phyloP scores from a whole-genome alignment of 2,113 vertebrate genomes.

The Laterallus jamaicensis region DNA sequence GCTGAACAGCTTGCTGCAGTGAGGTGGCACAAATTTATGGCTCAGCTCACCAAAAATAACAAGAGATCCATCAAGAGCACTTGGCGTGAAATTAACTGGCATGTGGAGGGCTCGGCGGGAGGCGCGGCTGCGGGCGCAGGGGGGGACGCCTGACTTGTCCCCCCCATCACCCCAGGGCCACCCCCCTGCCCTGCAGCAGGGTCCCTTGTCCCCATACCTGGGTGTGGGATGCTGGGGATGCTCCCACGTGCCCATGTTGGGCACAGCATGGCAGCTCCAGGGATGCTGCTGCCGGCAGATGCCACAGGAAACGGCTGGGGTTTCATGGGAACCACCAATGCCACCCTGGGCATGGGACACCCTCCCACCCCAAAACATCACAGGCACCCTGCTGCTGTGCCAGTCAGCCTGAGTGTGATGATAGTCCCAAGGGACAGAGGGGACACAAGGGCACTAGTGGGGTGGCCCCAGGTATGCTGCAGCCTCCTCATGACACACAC shows the following conservation, averaged over 20 bases:
- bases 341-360: background rate
- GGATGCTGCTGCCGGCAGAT: accelerated
- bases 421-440: accelerated
- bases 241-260: accelerated
- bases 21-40: conserved; percentile 81
- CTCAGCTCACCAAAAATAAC: conserved; percentile 83
- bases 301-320: accelerated
- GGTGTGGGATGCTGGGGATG: accelerated
- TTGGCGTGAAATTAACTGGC: conserved; percentile 82
- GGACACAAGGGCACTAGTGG: background rate
- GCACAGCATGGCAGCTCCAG: accelerated
- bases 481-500: accelerated
- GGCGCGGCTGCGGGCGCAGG: background rate
- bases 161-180: accelerated
- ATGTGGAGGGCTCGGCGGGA: conserved; percentile 42
- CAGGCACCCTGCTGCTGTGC: accelerated
- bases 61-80: conserved; percentile 82
- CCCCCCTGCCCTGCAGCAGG: background rate
- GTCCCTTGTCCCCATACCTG: background rate
- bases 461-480: background rate
- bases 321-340: background rate
- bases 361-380: background rate
- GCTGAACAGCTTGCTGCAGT: conserved; percentile 70
- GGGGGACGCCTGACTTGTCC: background rate
- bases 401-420: accelerated